A percentile compares a stretch with the other conserved stretches of the same genome.
phyloP scores from a whole-genome alignment of 2,888 invertebrate species.

The Troides aeacus region DNA sequence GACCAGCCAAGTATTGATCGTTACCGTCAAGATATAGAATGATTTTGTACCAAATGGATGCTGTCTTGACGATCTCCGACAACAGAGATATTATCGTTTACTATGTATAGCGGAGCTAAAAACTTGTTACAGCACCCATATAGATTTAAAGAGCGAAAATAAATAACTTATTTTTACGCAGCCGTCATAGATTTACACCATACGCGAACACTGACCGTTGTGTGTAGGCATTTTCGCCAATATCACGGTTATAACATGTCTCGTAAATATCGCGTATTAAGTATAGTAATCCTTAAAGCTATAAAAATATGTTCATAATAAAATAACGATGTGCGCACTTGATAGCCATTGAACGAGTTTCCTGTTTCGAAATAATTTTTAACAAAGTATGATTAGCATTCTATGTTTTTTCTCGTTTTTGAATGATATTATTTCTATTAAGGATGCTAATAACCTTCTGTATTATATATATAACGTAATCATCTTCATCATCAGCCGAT shows the following conservation, averaged over 20 bases:
- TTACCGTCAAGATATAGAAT: background rate
- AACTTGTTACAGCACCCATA: background rate
- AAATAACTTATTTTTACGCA: background rate
- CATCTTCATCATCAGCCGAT: too few species aligned
- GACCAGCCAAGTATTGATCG: too few species aligned
- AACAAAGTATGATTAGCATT: background rate
- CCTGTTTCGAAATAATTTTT: background rate
- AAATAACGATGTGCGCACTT: constrained; percentile 8
- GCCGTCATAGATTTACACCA: constrained; percentile 10
- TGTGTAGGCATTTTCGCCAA: constrained; percentile 15
- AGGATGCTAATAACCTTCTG: background rate
- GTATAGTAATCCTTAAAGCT: constrained; percentile 20
- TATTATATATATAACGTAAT: too few species aligned
- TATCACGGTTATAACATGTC: constrained; percentile 15
- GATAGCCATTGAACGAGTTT: background rate
- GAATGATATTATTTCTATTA: background rate
- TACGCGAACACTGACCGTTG: constrained; percentile 6
- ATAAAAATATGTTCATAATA: constrained; percentile 16
- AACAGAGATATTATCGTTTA: background rate
- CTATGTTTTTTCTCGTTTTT: background rate
- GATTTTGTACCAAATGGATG: background rate
- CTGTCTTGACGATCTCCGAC: background rate
- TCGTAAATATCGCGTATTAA: constrained; percentile 23
- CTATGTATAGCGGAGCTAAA: background rate
- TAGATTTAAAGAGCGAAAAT: background rate